Percentiles rank a stretch among this genome's conserved stretches.
Conservation (phyloP, 2,888 invertebrate species). For the Nomada fabriciana region DNA sequence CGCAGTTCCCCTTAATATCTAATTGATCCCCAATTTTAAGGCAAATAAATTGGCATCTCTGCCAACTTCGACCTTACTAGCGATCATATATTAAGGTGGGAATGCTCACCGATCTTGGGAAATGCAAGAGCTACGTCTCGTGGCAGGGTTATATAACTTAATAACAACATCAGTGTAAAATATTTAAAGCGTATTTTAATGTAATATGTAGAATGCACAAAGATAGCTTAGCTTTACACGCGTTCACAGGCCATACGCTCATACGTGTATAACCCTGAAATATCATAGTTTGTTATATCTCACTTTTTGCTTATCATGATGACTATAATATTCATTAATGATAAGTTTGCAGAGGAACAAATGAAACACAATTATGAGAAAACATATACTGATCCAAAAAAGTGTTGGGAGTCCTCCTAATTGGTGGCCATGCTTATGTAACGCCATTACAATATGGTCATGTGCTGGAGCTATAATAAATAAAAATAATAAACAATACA, state of each 20-base stretch:
- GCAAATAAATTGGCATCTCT: too few relatives aligned
- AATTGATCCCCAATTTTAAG: too few relatives aligned
- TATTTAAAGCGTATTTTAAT: slow-evolving; percentile 2
- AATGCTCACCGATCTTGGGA: too few relatives aligned
- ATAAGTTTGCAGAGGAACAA: slow-evolving; percentile 96
- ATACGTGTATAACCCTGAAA: slow-evolving; percentile 16
- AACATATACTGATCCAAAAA: slow-evolving; percentile 96
- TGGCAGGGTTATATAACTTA: too few relatives aligned
- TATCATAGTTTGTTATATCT: slow-evolving; percentile 90
- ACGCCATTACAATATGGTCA: slow-evolving; percentile 94
- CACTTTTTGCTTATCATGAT: slow-evolving; percentile 88
- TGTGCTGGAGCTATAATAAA: slow-evolving; percentile 91
- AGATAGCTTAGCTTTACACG: neutral
- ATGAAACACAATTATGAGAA: slow-evolving; percentile 95
- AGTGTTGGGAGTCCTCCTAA: slow-evolving; percentile 95
- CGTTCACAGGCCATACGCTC: neutral
- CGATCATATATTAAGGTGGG: too few relatives aligned
- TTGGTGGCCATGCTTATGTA: slow-evolving; percentile 96
- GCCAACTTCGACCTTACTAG: too few relatives aligned
- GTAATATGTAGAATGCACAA: neutral
- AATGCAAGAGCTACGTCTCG: too few relatives aligned
- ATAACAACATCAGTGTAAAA: neutral
- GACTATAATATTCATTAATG: slow-evolving; percentile 87
- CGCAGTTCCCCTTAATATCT: too few relatives aligned
- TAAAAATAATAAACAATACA: neutral